Percentiles rank a stretch among this genome's conserved stretches.
Evolutionary conservation across 1,140 invertebrate species (phyloP).

Genomic region (Diorhabda elongata): DNA sequence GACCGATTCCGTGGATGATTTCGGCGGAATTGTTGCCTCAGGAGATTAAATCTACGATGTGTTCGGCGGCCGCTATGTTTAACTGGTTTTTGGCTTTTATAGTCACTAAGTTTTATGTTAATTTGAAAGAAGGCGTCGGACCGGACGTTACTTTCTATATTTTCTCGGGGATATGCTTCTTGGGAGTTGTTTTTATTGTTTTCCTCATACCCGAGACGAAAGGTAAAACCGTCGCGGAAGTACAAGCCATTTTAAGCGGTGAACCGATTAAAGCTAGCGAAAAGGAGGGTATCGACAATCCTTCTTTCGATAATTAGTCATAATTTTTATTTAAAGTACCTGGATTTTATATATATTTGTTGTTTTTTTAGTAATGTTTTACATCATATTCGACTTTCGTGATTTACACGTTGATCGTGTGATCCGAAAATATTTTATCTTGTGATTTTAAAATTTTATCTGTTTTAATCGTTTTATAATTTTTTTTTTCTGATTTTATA

Average conservation of each 20-base stretch:
- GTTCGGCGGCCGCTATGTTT: constrained; percentile 68
- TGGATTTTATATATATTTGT: neutral
- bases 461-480: too few species aligned
- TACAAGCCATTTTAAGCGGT: constrained; percentile 57
- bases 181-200: constrained; percentile 63
- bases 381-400: too few species aligned
- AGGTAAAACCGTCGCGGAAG: constrained; percentile 68
- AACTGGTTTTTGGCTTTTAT: constrained; percentile 80
- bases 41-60: constrained; percentile 71
- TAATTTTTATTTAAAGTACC: neutral
- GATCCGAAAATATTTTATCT: too few species aligned
- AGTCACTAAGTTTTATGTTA: constrained; percentile 69
- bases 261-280: constrained; percentile 10
- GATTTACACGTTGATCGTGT: too few species aligned
- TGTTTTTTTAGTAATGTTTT: too few species aligned
- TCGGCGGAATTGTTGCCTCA: constrained; percentile 72
- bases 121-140: constrained; percentile 51
- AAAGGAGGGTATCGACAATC: constrained; percentile 29
- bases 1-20: constrained; percentile 77
- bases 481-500: too few species aligned
- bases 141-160: constrained; percentile 57
- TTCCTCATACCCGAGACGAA: constrained; percentile 72
- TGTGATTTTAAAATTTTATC: too few species aligned
- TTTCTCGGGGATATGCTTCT: constrained; percentile 60
- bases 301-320: constrained; percentile 17